A percentile compares a stretch with the other conserved stretches of the same genome.
phyloP scores from a whole-genome alignment of 2,888 invertebrate species.

The Carabus problematicus region DNA sequence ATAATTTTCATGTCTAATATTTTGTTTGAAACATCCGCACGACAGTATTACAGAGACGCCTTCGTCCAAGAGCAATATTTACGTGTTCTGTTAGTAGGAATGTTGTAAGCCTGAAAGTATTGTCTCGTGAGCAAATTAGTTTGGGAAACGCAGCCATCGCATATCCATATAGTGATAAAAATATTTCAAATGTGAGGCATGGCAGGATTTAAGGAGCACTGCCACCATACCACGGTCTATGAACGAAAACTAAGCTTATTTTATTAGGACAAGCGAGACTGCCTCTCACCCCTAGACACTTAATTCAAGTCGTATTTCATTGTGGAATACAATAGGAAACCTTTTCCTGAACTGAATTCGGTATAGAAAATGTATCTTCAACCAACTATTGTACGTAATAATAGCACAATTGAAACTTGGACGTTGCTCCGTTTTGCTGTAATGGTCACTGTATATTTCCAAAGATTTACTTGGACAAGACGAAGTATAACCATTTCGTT shows the following conservation, averaged over 20 bases:
- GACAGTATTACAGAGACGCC: too few species aligned
- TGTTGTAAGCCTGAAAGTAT: neutral
- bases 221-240: constrained; percentile 35
- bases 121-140: neutral
- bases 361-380: constrained; percentile 40
- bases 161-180: constrained; percentile 29
- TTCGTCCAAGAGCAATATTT: neutral
- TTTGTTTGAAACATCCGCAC: too few species aligned
- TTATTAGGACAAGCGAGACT: constrained; percentile 45
- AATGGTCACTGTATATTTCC: constrained; percentile 41
- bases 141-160: neutral
- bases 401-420: constrained; percentile 41
- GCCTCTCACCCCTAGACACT: constrained; percentile 25
- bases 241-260: constrained; percentile 49
- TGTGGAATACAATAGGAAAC: constrained; percentile 36
- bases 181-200: constrained; percentile 26
- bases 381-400: constrained; percentile 39
- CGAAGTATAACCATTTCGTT: constrained; percentile 33
- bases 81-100: neutral
- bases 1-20: too few species aligned
- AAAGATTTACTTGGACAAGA: constrained; percentile 41
- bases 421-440: constrained; percentile 35
- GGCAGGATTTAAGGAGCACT: neutral
- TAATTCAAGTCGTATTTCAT: constrained; percentile 41
- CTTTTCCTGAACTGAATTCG: constrained; percentile 28